Conservation (phyloP, 2,888 invertebrate species). For the Endomychus coccineus region DNA sequence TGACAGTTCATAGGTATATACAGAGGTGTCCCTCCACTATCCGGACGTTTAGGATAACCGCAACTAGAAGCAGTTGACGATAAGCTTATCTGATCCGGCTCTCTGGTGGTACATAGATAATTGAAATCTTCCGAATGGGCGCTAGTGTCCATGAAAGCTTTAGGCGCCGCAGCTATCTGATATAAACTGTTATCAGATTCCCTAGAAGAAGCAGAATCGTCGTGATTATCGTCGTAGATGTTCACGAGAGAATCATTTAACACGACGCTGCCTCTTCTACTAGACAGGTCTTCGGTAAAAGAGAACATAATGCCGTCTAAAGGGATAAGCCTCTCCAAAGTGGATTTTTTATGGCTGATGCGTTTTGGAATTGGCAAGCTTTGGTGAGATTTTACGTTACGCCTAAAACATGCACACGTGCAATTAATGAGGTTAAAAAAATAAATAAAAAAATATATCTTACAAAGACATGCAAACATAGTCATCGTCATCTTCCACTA, state of each 20-base stretch:
- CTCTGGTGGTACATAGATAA: constrained; percentile 45
- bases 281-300: constrained; percentile 37
- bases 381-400: constrained; percentile 37
- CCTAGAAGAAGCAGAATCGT: constrained; percentile 42
- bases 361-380: constrained; percentile 38
- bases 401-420: constrained; percentile 36
- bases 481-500: neutral
- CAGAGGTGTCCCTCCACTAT: constrained; percentile 44
- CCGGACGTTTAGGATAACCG: constrained; percentile 47
- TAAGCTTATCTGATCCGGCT: constrained; percentile 55
- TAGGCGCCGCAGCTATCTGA: constrained; percentile 50
- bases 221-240: neutral
- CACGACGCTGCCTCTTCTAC: constrained; percentile 26
- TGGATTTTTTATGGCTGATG: constrained; percentile 28
- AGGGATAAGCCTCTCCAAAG: constrained; percentile 38
- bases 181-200: constrained; percentile 53
- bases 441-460: neutral
- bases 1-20: constrained; percentile 54
- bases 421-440: neutral
- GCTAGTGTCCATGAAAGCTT: constrained; percentile 50
- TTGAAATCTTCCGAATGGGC: constrained; percentile 51
- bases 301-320: constrained; percentile 41
- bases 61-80: constrained; percentile 55
- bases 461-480: constrained; percentile 2
- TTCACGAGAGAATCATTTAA: neutral